Percentiles rank a stretch among this genome's conserved stretches.
Conservation (phyloP, 1,140 invertebrate genomes). For the Diorhabda elongata region DNA sequence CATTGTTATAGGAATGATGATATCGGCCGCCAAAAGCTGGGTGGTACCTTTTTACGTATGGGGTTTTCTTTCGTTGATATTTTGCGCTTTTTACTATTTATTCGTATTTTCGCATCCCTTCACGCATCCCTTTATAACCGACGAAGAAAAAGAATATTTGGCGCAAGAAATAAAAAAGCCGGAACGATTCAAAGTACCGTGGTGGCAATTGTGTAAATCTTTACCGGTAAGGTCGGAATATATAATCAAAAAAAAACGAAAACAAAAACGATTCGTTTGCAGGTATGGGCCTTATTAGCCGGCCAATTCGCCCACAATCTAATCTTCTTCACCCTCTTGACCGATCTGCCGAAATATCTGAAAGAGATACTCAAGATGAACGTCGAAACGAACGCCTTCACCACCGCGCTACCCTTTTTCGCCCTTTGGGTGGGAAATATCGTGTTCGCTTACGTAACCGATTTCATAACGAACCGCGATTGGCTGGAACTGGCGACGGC, state of each 20-base stretch:
- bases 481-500: slow-evolving; percentile 7
- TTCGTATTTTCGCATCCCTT: slow-evolving; percentile 23
- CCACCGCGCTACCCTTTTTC: slow-evolving; percentile 25
- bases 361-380: slow-evolving; percentile 30
- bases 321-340: slow-evolving; percentile 26
- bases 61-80: slow-evolving; percentile 9
- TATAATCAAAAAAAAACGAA: too few relatives aligned
- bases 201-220: slow-evolving; percentile 5
- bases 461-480: slow-evolving; percentile 13
- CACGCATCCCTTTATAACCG: slow-evolving; percentile 26
- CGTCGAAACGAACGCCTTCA: slow-evolving; percentile 14
- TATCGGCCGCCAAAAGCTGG: slow-evolving; percentile 19
- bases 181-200: slow-evolving; percentile 10
- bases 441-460: slow-evolving; percentile 10
- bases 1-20: slow-evolving; percentile 19
- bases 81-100: slow-evolving; percentile 20
- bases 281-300: slow-evolving; percentile 22
- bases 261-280: neutral
- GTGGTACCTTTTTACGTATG: slow-evolving; percentile 29
- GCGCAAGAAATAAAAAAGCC: neutral
- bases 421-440: slow-evolving; percentile 21
- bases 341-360: slow-evolving; percentile 29
- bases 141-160: slow-evolving; percentile 22
- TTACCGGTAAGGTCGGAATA: neutral
- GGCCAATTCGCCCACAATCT: slow-evolving; percentile 29